Conservation (phyloP, 2,888 invertebrate genomes). For the Drosophila parthenogenetica region DNA sequence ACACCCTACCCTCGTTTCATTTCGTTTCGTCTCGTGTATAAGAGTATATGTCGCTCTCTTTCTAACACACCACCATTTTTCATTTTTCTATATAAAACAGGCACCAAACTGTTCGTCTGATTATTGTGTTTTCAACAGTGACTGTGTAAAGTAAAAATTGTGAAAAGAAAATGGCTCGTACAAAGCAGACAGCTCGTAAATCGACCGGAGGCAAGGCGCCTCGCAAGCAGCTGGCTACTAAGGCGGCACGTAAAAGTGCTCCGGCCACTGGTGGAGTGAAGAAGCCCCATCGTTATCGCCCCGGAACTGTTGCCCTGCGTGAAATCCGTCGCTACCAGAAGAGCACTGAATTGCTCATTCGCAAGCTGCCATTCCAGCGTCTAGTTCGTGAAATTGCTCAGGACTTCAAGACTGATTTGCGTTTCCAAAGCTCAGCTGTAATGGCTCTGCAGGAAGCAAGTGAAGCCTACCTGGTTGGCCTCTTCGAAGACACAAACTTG, state of each 20-base stretch:
- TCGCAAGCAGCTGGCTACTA: slow-evolving; percentile 45
- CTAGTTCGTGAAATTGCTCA: slow-evolving; percentile 39
- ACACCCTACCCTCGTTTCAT: not conserved
- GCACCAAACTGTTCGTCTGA: not conserved
- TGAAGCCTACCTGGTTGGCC: slow-evolving; percentile 33
- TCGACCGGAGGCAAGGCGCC: slow-evolving; percentile 44
- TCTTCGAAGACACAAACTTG: slow-evolving; percentile 38
- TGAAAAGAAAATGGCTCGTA: slow-evolving; percentile 8
- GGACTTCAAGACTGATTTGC: slow-evolving; percentile 40
- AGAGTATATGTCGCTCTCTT: not conserved
- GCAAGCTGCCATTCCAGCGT: slow-evolving; percentile 32
- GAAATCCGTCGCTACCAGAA: slow-evolving; percentile 40
- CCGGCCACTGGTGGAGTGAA: slow-evolving; percentile 34
- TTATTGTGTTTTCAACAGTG: slow-evolving; percentile 16
- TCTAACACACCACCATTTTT: slow-evolving; percentile 9
- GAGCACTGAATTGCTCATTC: slow-evolving; percentile 38
- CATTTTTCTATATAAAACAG: slow-evolving; percentile 7
- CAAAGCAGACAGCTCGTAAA: slow-evolving; percentile 21
- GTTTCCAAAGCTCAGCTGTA: slow-evolving; percentile 46
- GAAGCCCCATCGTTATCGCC: slow-evolving; percentile 37
- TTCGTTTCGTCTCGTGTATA: too few relatives aligned
- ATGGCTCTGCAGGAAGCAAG: slow-evolving; percentile 39
- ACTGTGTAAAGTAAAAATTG: slow-evolving; percentile 1
- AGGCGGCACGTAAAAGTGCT: slow-evolving; percentile 41
- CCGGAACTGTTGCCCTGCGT: slow-evolving; percentile 37